Evolutionary conservation across 1,140 invertebrate species (phyloP), one percentile per base, ranked within the genome.

Genomic region (Araneus ventricosus): DNA sequence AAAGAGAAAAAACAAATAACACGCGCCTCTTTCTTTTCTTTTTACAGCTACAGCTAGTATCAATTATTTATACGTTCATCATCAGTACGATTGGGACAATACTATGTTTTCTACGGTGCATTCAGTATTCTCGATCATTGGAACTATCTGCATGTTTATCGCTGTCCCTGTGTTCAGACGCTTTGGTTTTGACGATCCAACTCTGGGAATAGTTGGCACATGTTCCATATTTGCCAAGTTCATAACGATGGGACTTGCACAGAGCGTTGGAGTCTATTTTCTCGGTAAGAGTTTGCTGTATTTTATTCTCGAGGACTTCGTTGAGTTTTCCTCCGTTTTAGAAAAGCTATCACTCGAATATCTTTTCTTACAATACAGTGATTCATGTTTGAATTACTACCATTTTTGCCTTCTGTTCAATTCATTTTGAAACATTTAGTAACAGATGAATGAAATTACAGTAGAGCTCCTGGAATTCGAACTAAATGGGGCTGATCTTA

Each of bases 51-150:
- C 88, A 6, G 57, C 10, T 24, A n/a, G 45, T 6, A 61, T 90
- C 24, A 63, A 20, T 34, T 90, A 34, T 37, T 37, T 90, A 22
- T 90, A 82, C 52, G 52, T 27, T 57, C 79, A 90, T 30, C 70
- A 90, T 22, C 37, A 30, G 39, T 92, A 63, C 59, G n/a, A 86
- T 24, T 92, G 90, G 90, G n/a, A 67, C 37, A 86, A 85, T 30
- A 86, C 90, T 3, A 63, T 22, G 20, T 92, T 70, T 86, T 92
- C 90, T 2, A 92, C 79, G 8, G 59, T 85, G 6, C n/a, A 20
- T n/a, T n/a, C 90, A 6, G 22, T 86, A 20, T 92, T 85, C 22
- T 17, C 80, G 2, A 30, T 92, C 57, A 41, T 86, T 24, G 79
- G 80, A 41, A 22, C 30, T 0, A 20, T 92, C 6, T 27, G n/a